Base-by-base conservation (phyloP, 2,888 invertebrate species). In the Agrochola lota region DNA sequence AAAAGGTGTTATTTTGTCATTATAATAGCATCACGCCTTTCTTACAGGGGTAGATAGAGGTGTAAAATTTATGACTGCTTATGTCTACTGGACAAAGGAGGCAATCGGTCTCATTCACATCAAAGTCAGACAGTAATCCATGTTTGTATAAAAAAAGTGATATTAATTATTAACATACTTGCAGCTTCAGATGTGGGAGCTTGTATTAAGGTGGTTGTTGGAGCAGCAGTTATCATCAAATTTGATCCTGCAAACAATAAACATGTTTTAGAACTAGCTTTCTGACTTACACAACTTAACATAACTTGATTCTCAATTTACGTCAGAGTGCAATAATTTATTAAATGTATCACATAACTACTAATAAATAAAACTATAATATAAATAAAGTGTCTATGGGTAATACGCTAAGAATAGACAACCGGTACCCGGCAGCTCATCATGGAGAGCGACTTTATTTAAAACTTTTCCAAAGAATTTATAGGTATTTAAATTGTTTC, bases 211-310 rank as follows among this genome's bases (percentile, higher is more conserved):
- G 78, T 87, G 76, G 75, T 90, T 26, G 88, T 83, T 84, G 88
- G 91, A 60, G 90, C 87, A 78, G 85, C 91, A 75, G 92, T 80
- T 78, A 92, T 75, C 89, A 91, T 90, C 76, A 91, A 85, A 85
- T 90, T 91, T 70, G 93, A 85, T 87, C 94, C 94, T 94, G 88
- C 49, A 88, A 91, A 82, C 71, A 80, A 81, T 30, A 71, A 30
- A 63, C 11, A 43, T 26, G n/a, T 35, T 59, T 69, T 40, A 76
- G 12, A 57, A 62, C 26, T 35, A 55, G 9, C 4, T 63, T 49
- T 60, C 23, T 63, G 12, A 68, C 7, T 67, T 67, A 43, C 20
- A 3, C n/a, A 49, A 26, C 49, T 55, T 46, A 62, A 59, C 66
- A 63, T 74, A 55, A 57, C 68, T 30, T 49, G 71, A 30, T 74